Evolutionary conservation across 2,113 vertebrate species (phyloP).

Genomic region (Meles meles): DNA sequence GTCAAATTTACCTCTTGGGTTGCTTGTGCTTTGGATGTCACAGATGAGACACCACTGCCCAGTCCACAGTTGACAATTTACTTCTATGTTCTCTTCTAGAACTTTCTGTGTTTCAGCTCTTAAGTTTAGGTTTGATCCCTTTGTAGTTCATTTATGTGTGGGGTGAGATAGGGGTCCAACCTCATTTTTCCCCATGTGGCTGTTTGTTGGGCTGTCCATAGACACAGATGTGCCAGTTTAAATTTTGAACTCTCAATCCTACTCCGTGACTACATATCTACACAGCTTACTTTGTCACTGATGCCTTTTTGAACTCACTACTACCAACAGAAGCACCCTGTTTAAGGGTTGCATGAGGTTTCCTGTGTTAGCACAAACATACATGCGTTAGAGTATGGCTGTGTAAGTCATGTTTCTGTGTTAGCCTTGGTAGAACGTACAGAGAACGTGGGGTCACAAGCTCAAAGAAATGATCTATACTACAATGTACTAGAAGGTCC

Average conservation of each 20-base stretch:
- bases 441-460: fast-evolving
- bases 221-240: background rate
- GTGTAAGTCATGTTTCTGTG: too few relatives aligned
- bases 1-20: background rate
- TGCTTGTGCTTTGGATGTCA: background rate
- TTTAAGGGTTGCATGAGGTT: background rate
- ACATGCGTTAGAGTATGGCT: fast-evolving
- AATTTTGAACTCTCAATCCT: background rate
- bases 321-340: background rate
- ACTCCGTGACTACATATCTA: fast-evolving
- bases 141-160: background rate
- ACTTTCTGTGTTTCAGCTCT: background rate
- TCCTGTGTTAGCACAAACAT: background rate
- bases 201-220: background rate
- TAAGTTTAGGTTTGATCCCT: background rate
- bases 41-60: background rate
- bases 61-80: background rate
- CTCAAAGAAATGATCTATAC: too few relatives aligned
- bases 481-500: too few relatives aligned
- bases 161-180: background rate
- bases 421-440: too few relatives aligned
- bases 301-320: background rate
- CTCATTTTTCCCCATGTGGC: background rate
- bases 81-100: background rate
- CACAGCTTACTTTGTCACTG: background rate